Percentiles rank a stretch among this genome's conserved stretches.
Conservation (phyloP, 2,888 invertebrate genomes). For the Empis livida region DNA sequence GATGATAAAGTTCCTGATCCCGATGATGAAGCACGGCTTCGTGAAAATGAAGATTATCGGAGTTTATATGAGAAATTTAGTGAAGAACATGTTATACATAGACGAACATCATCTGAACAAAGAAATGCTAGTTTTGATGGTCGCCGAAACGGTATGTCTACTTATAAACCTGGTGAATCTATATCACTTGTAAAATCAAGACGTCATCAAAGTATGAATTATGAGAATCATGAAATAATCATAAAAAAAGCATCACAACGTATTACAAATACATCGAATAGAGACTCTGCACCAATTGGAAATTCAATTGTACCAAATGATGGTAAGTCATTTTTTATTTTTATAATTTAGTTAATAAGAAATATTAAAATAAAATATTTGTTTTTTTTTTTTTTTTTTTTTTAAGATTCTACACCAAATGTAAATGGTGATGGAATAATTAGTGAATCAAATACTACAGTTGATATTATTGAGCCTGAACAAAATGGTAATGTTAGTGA, state of each 20-base stretch:
- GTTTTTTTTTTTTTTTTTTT: no score
- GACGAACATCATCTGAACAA: conserved; percentile 29
- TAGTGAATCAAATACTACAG: background rate
- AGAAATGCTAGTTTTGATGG: conserved; percentile 31
- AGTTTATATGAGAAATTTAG: conserved; percentile 13
- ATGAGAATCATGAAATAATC: conserved; percentile 35
- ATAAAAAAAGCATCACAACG: conserved; percentile 17
- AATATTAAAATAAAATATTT: conserved; percentile 1
- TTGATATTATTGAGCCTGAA: conserved; percentile 5
- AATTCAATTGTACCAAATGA: conserved; percentile 9
- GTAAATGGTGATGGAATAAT: conserved; percentile 1
- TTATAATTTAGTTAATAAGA: conserved; percentile 2
- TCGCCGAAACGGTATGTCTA: conserved; percentile 33
- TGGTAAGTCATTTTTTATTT: conserved; percentile 10
- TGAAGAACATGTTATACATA: conserved; percentile 26
- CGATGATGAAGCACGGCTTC: conserved; percentile 10
- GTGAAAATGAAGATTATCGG: conserved; percentile 12
- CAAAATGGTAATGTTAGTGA: conserved; percentile 7
- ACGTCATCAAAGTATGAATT: conserved; percentile 32
- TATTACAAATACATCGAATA: background rate
- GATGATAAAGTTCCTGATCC: background rate
- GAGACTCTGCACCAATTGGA: no score
- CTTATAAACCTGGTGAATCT: conserved; percentile 7
- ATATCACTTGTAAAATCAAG: conserved; percentile 11
- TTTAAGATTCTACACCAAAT: conserved; percentile 1